These are phyloP conservation scores for Sporophila hypoxantha DNA, from an alignment of 2,113 vertebrate genomes.

Conservation along the genomic window DNA sequence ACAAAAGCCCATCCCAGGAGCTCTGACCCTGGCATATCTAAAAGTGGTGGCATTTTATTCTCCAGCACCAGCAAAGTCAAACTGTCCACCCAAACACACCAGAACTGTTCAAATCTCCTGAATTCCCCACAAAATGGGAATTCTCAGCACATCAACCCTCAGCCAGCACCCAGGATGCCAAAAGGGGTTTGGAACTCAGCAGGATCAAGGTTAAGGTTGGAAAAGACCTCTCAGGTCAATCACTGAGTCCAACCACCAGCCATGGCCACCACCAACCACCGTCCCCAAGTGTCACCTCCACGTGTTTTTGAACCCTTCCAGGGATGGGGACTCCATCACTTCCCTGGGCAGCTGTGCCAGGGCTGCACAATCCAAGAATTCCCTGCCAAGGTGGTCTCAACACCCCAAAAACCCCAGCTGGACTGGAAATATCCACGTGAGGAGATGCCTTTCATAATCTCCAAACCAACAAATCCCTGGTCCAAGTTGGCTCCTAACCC, in stretches of 20 bases:
- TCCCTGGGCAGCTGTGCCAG: background rate
- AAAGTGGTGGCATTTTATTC: background rate
- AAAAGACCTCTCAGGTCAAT: background rate
- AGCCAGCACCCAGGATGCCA: background rate
- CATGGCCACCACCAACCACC: background rate
- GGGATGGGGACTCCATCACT: background rate
- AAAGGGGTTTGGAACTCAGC: background rate
- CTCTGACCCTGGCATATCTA: background rate
- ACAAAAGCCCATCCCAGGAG: background rate
- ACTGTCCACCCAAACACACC: rapidly evolving
- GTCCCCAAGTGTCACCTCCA: background rate
- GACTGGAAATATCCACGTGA: background rate
- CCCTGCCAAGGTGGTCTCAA: background rate
- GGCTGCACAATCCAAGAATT: background rate
- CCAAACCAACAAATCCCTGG: background rate
- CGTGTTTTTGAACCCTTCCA: rapidly evolving
- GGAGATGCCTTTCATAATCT: background rate
- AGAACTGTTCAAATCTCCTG: background rate
- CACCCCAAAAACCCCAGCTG: background rate
- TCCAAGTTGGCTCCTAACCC: background rate
- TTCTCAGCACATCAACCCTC: background rate
- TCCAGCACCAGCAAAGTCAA: background rate
- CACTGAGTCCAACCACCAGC: background rate
- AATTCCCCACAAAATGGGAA: background rate
- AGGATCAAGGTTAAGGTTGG: background rate